These are phyloP conservation scores for Lycocorax pyrrhopterus DNA, from an alignment of 2,113 vertebrate species.

Conservation along the genomic window DNA sequence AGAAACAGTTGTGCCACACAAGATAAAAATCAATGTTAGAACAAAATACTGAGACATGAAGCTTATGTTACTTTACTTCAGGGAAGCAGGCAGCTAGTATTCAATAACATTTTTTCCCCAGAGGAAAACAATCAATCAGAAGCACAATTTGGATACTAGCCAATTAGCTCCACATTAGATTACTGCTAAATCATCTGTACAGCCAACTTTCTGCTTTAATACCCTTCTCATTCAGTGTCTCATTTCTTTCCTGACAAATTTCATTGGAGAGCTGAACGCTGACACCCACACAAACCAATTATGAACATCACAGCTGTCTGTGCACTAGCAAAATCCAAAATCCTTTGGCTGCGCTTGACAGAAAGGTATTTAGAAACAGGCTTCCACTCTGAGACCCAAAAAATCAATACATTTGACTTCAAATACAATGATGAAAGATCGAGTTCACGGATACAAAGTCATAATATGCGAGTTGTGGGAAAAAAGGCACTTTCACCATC, in stretches of 20 bases:
- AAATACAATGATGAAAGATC: neutral
- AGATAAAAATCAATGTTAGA: neutral
- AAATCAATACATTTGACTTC: neutral
- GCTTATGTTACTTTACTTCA: neutral
- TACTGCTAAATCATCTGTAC: conserved; percentile 41
- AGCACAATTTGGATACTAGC: conserved; percentile 29
- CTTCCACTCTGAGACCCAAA: neutral
- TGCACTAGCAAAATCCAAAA: neutral
- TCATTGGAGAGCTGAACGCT: neutral
- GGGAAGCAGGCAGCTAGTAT: neutral
- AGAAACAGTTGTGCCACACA: neutral
- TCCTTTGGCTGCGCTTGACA: neutral
- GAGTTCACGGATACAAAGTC: neutral
- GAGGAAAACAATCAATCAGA: conserved; percentile 34
- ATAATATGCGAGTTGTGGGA: neutral
- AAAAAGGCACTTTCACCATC: neutral
- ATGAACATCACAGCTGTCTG: neutral
- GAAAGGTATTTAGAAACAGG: neutral
- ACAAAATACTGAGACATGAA: neutral
- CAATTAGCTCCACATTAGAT: conserved; percentile 42
- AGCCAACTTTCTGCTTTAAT: conserved; percentile 36
- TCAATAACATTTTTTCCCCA: neutral
- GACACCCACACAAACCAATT: conserved; percentile 5
- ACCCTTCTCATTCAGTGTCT: conserved; percentile 10
- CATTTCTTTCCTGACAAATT: conserved; percentile 15